A percentile compares a stretch with the other conserved stretches of the same genome.
Conservation (phyloP, 2,888 invertebrate genomes). For the Chloroclysta siterata region DNA sequence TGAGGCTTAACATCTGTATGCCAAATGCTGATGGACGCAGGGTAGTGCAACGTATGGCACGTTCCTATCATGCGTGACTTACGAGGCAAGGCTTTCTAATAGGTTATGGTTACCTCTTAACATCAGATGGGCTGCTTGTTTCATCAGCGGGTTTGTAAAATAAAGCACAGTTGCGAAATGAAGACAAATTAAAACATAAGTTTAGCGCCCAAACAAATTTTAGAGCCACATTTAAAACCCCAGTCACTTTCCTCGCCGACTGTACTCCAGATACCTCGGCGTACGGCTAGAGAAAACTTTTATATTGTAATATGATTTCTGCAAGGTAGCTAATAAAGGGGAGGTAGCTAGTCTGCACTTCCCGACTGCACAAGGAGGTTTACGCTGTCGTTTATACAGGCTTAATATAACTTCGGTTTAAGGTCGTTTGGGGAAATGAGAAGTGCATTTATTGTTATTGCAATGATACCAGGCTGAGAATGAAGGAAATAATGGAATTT, state of each 20-base stretch:
- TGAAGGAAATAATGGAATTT: conserved; percentile 4
- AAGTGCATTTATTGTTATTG: conserved; percentile 26
- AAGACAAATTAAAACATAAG: too few relatives aligned
- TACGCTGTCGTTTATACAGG: conserved; percentile 21
- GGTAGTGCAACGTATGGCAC: too few relatives aligned
- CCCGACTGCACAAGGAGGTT: conserved; percentile 4
- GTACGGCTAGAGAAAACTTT: conserved; percentile 36
- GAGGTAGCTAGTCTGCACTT: conserved; percentile 33
- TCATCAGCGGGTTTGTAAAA: too few relatives aligned
- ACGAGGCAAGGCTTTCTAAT: too few relatives aligned
- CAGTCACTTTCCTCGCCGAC: conserved; percentile 1
- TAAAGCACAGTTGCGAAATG: too few relatives aligned
- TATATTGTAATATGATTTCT: conserved; percentile 45
- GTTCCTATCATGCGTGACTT: too few relatives aligned
- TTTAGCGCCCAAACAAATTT: background rate
- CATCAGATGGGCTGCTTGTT: too few relatives aligned
- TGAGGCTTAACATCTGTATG: too few relatives aligned
- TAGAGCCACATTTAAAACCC: background rate
- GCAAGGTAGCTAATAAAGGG: conserved; percentile 42
- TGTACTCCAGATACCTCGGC: conserved; percentile 25
- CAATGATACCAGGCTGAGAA: conserved; percentile 14
- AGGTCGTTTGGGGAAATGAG: conserved; percentile 30
- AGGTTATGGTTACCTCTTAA: too few relatives aligned
- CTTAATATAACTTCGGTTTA: conserved; percentile 31
- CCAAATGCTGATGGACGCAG: too few relatives aligned